Conservation (phyloP, 2,797 vertebrate genomes). For the Pelodytes ibericus region DNA sequence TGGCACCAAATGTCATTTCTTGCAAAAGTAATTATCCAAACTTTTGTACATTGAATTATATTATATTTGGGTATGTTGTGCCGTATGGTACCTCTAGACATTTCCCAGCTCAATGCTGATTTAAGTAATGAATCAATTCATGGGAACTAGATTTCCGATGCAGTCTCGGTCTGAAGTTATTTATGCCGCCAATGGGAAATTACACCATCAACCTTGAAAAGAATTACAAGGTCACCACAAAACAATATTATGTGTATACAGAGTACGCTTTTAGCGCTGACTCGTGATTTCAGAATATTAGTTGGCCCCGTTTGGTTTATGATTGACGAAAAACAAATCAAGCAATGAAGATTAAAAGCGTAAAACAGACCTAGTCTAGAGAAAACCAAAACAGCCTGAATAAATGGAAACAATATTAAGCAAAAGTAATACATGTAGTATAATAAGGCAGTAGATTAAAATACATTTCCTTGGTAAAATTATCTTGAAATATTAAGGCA, state of each 20-base stretch:
- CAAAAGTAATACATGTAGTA: slow-evolving; percentile 5
- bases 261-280: slow-evolving; percentile 36
- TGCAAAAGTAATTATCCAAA: too few species aligned
- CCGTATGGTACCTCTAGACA: slow-evolving; percentile 20
- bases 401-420: slow-evolving; percentile 24
- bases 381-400: slow-evolving; percentile 8
- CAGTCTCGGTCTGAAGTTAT: slow-evolving; percentile 46
- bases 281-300: slow-evolving; percentile 34
- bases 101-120: slow-evolving; percentile 6
- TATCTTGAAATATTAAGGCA: too few species aligned
- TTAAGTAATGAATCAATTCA: slow-evolving; percentile 28
- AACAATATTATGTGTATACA: slow-evolving; percentile 25
- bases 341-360: slow-evolving; percentile 33
- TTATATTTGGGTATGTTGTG: slow-evolving; percentile 19
- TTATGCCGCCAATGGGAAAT: slow-evolving; percentile 58
- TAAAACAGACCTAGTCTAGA: slow-evolving; percentile 9
- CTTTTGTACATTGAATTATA: not conserved
- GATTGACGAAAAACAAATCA: slow-evolving; percentile 25
- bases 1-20: too few species aligned
- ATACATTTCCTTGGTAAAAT: not conserved
- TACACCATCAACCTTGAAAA: slow-evolving; percentile 42
- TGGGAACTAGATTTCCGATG: slow-evolving; percentile 13
- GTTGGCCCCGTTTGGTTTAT: slow-evolving; percentile 25
- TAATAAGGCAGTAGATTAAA: not conserved
- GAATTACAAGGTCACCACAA: slow-evolving; percentile 8